A percentile compares a stretch with the other conserved stretches of the same genome.
These are phyloP conservation scores for Corvus hawaiiensis DNA, from an alignment of 2,113 vertebrate genomes.

Conservation along the genomic window DNA sequence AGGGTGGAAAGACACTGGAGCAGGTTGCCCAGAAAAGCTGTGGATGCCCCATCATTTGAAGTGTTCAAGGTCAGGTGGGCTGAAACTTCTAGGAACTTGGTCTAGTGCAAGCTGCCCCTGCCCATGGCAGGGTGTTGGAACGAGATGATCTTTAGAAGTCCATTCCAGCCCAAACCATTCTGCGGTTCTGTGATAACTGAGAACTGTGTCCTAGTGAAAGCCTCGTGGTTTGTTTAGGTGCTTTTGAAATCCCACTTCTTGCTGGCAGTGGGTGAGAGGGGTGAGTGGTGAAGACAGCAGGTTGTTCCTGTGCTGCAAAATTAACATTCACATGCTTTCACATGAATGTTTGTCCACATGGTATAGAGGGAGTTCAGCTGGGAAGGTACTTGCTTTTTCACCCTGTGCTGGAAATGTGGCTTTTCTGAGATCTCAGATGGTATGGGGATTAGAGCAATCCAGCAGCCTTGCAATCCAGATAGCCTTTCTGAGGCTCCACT, in stretches of 20 bases:
- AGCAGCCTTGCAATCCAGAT: constrained; percentile 14
- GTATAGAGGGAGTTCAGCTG: not conserved
- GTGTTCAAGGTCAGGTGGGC: not conserved
- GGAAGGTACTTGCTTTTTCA: not conserved
- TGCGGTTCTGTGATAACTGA: not conserved
- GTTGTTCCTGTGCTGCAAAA: not conserved
- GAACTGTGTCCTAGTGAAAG: not conserved
- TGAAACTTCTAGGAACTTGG: not conserved
- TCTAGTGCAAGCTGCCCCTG: not conserved
- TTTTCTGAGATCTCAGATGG: not conserved
- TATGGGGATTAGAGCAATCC: not conserved
- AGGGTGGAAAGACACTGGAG: not conserved
- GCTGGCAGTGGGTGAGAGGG: not conserved
- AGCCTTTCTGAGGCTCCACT: constrained; percentile 48
- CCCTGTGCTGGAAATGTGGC: not conserved
- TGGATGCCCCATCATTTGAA: not conserved
- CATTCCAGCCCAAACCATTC: not conserved
- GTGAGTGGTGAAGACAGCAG: not conserved
- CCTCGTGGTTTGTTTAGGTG: not conserved
- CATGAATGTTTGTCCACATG: not conserved
- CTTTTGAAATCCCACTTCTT: not conserved
- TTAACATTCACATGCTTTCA: not conserved
- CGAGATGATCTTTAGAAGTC: not conserved
- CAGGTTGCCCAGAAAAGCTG: not conserved
- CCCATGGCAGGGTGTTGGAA: not conserved